These are phyloP conservation scores for Theristicus caerulescens DNA, from an alignment of 2,113 vertebrate genomes.

Conservation along the genomic window DNA sequence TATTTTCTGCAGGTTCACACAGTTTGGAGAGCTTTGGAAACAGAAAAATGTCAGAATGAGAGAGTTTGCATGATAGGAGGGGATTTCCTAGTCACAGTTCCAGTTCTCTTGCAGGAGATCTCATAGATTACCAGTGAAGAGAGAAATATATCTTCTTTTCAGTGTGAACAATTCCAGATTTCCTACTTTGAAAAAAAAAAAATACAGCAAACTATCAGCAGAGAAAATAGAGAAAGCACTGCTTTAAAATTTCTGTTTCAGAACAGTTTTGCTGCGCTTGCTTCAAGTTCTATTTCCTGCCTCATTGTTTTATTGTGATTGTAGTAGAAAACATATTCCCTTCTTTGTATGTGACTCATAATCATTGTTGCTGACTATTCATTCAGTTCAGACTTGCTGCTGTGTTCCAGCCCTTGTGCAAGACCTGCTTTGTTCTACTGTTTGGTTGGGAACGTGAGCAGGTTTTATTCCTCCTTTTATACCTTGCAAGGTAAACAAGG, in stretches of 20 bases:
- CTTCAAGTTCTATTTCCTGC: slow-evolving; percentile 56
- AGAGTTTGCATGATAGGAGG: not conserved
- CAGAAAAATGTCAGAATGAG: not conserved
- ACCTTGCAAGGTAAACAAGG: slow-evolving; percentile 70
- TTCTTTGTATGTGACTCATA: slow-evolving; percentile 59
- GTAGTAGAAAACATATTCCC: slow-evolving; percentile 61
- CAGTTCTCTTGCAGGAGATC: not conserved
- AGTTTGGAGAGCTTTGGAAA: not conserved
- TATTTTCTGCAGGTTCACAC: not conserved
- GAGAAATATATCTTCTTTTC: not conserved
- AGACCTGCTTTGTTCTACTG: slow-evolving; percentile 47
- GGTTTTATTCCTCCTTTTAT: slow-evolving; percentile 54
- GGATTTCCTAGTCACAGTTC: not conserved
- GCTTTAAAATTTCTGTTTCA: slow-evolving; percentile 7
- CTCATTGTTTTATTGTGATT: slow-evolving; percentile 63
- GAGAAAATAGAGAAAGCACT: not conserved
- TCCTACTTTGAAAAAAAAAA: not conserved
- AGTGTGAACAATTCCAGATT: not conserved
- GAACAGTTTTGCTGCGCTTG: slow-evolving; percentile 5
- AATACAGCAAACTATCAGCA: not conserved
- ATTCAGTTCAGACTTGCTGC: slow-evolving; percentile 39
- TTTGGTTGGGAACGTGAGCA: slow-evolving; percentile 28
- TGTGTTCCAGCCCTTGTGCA: slow-evolving; percentile 34
- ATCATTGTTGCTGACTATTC: slow-evolving; percentile 55
- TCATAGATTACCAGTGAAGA: not conserved